Conservation (phyloP, 2,113 vertebrate species). For the Colius striatus region DNA sequence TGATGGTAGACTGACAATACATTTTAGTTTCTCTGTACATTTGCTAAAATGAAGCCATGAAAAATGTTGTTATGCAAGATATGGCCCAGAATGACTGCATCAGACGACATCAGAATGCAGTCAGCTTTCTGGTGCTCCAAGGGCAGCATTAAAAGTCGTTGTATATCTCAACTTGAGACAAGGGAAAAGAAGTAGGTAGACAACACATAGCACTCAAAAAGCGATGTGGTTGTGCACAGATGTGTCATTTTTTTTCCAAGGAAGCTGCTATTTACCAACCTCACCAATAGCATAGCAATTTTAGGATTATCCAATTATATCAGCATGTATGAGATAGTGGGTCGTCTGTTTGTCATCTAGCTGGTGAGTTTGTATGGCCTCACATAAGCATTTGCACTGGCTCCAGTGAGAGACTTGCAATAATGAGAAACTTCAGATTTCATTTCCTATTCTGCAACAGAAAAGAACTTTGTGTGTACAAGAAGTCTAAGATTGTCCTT, state of each 20-base stretch:
- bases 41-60: not conserved
- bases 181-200: not conserved
- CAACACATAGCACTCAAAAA: not conserved
- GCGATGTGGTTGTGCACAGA: not conserved
- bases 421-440: not conserved
- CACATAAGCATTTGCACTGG: not conserved
- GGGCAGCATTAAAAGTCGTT: not conserved
- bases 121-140: not conserved
- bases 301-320: not conserved
- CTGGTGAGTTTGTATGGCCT: not conserved
- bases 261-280: not conserved
- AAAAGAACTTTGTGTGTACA: not conserved
- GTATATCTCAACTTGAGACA: not conserved
- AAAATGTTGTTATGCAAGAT: not conserved
- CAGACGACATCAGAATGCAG: not conserved
- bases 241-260: not conserved
- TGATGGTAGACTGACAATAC: no score
- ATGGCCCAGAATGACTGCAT: not conserved
- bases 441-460: not conserved
- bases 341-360: constrained; percentile 13
- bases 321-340: not conserved
- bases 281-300: not conserved
- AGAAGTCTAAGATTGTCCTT: not conserved
- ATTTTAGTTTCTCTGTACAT: not conserved
- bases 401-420: not conserved